These are phyloP conservation scores for Eciton burchellii DNA, from an alignment of 1,140 invertebrate species.

Conservation along the genomic window DNA sequence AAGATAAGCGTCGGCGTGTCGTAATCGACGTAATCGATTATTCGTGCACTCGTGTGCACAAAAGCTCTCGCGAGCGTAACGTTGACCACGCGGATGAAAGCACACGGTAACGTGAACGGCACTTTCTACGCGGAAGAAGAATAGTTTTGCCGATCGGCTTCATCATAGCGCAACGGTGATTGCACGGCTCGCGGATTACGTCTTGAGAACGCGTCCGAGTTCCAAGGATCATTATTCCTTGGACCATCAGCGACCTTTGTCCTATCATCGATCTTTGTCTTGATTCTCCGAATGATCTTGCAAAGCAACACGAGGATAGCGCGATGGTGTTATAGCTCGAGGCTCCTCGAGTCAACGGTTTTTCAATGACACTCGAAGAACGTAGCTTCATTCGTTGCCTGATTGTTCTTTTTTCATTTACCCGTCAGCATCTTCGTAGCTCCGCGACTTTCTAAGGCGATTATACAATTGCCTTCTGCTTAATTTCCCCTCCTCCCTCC, in stretches of 20 bases:
- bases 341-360: too few species aligned
- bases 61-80: slow-evolving; percentile 35
- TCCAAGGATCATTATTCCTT: neutral
- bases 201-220: neutral
- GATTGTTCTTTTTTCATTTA: too few species aligned
- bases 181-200: slow-evolving; percentile 28
- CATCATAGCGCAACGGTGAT: slow-evolving; percentile 8
- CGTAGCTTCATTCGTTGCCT: too few species aligned
- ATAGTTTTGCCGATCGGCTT: slow-evolving; percentile 29
- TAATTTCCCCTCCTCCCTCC: neutral
- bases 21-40: slow-evolving; percentile 31
- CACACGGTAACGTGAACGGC: slow-evolving; percentile 59
- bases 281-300: too few species aligned
- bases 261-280: neutral
- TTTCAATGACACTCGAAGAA: too few species aligned
- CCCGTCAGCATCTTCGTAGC: neutral
- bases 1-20: neutral
- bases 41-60: neutral
- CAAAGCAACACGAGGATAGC: too few species aligned
- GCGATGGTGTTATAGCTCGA: too few species aligned
- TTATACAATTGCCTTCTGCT: slow-evolving; percentile 20
- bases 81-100: slow-evolving; percentile 44
- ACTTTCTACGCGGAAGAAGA: slow-evolving; percentile 80
- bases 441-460: neutral
- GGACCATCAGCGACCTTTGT: neutral